Conservation (phyloP, 2,113 vertebrate species). For the Kryptolebias marmoratus region DNA sequence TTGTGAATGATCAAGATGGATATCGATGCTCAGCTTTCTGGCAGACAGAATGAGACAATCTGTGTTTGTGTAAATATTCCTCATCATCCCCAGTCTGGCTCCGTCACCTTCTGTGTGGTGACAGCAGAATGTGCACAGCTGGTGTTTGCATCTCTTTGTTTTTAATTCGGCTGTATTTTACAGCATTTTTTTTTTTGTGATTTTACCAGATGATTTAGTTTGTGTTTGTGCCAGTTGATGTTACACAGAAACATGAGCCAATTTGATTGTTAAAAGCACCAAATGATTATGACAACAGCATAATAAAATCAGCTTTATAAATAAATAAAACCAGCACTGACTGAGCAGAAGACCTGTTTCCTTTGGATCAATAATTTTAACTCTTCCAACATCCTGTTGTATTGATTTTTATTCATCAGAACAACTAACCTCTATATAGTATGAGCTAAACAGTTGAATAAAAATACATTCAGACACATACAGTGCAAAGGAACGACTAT, state of each 20-base stretch:
- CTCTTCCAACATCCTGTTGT: background rate
- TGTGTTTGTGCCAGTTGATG: background rate
- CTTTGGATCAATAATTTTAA: background rate
- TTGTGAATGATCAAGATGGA: slow-evolving; percentile 30
- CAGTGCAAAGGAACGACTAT: slow-evolving; percentile 22
- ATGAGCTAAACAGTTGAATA: slow-evolving; percentile 16
- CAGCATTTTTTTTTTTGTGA: background rate
- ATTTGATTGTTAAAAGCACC: background rate
- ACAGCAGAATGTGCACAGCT: slow-evolving; percentile 4
- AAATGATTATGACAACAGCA: slow-evolving; percentile 25
- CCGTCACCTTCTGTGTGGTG: slow-evolving; percentile 15
- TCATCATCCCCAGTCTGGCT: slow-evolving; percentile 42
- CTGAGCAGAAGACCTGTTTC: slow-evolving; percentile 6
- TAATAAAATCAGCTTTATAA: slow-evolving; percentile 14
- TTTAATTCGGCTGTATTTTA: background rate
- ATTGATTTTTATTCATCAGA: slow-evolving; percentile 1
- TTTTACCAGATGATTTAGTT: background rate
- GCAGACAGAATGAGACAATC: slow-evolving; percentile 28
- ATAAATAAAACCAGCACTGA: slow-evolving; percentile 22
- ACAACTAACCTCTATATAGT: slow-evolving; percentile 5
- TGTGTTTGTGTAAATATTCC: slow-evolving; percentile 51
- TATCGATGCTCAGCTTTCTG: slow-evolving; percentile 28
- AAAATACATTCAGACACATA: slow-evolving; percentile 47
- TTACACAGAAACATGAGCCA: background rate
- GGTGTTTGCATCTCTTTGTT: background rate